These are phyloP conservation scores for Trachops cirrhosus DNA, from an alignment of 2,797 vertebrate genomes.

Conservation along the genomic window DNA sequence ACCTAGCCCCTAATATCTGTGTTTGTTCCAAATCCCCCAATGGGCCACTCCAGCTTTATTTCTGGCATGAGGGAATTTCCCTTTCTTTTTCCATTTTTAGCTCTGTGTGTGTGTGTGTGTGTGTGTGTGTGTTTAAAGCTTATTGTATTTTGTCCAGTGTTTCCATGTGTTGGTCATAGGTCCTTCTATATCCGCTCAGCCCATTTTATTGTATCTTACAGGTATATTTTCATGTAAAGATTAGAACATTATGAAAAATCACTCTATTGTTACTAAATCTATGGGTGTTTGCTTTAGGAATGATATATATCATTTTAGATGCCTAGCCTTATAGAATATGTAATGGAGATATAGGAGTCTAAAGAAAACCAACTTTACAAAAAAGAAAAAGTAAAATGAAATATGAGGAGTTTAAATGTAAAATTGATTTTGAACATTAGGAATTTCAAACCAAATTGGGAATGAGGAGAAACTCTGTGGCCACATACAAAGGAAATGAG, in stretches of 20 bases:
- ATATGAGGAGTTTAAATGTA: background rate
- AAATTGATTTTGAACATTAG: background rate
- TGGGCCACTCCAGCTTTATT: background rate
- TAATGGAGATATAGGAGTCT: background rate
- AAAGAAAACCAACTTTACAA: background rate
- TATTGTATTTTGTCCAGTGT: background rate
- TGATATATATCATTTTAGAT: background rate
- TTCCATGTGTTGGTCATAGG: background rate
- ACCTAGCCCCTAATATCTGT: background rate
- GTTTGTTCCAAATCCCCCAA: background rate
- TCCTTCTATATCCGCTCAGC: background rate
- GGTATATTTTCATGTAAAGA: background rate
- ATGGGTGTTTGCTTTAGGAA: background rate
- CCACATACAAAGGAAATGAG: slow-evolving; percentile 4
- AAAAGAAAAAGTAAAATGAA: background rate
- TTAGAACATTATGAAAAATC: background rate
- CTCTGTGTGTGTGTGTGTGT: background rate
- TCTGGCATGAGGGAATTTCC: background rate
- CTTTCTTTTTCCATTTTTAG: background rate
- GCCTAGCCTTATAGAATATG: background rate
- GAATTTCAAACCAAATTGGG: background rate
- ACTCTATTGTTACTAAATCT: background rate
- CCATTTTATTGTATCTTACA: background rate
- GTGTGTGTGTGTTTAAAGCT: background rate
- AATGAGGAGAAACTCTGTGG: background rate